Percentiles rank a stretch among this genome's conserved stretches.
These are phyloP conservation scores for Grammomys dolichurus DNA, from an alignment of 2,113 vertebrate species.

Conservation along the genomic window DNA sequence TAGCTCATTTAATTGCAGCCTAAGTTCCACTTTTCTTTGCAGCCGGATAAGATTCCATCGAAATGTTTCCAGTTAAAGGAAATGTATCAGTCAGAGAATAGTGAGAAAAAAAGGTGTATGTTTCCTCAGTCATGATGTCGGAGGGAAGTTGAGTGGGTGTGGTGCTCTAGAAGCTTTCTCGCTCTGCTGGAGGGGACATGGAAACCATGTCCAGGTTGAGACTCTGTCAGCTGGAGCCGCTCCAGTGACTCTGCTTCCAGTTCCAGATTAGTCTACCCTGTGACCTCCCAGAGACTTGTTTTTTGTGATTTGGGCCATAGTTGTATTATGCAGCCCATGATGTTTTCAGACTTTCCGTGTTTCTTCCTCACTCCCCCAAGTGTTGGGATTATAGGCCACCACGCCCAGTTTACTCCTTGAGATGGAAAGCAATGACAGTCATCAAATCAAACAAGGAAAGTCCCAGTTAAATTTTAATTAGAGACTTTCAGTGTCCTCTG, in stretches of 20 bases:
- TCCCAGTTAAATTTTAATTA: background rate
- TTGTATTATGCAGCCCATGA: background rate
- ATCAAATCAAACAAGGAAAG: conserved; percentile 6
- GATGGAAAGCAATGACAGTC: background rate
- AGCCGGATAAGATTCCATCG: background rate
- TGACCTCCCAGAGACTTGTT: background rate
- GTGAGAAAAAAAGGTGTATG: background rate
- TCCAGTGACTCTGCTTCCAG: background rate
- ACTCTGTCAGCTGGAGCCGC: too few species aligned
- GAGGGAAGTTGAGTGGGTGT: background rate
- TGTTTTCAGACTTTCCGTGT: background rate
- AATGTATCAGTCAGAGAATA: conserved; percentile 8
- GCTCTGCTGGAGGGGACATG: background rate
- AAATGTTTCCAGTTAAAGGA: background rate
- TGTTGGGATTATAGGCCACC: background rate
- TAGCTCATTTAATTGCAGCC: background rate
- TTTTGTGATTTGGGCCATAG: background rate
- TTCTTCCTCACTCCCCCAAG: background rate
- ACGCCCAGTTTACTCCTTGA: background rate
- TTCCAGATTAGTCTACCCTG: background rate
- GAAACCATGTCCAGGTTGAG: background rate
- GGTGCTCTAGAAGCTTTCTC: background rate
- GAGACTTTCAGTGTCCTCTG: background rate
- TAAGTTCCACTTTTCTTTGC: background rate
- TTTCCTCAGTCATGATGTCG: background rate